Evolutionary conservation across 2,113 vertebrate species (phyloP).

Genomic region (Platycercus adscitus): DNA sequence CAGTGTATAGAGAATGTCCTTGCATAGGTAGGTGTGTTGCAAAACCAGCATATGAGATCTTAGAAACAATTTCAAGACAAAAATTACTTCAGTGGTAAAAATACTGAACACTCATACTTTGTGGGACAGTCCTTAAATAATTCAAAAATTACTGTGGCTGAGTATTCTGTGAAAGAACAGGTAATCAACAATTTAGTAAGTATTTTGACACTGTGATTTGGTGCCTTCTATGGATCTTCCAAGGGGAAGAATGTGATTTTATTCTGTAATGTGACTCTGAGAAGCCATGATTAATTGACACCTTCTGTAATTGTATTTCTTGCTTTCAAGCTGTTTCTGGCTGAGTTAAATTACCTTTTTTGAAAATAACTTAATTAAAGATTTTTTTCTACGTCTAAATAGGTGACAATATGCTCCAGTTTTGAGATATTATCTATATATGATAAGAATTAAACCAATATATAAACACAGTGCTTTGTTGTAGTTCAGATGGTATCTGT

Average conservation of each 20-base stretch:
- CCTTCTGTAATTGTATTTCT: not conserved
- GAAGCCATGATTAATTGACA: not conserved
- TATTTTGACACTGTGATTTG: not conserved
- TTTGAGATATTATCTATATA: not conserved
- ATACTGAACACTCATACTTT: not conserved
- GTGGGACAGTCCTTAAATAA: not conserved
- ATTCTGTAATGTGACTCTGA: not conserved
- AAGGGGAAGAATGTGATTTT: not conserved
- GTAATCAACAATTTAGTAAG: not conserved
- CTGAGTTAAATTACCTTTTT: not conserved
- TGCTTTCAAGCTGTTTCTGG: not conserved
- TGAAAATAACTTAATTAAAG: not conserved
- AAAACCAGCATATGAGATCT: not conserved
- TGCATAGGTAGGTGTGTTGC: not conserved
- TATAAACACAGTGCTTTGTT: not conserved
- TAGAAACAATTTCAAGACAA: not conserved
- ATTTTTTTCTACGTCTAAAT: not conserved
- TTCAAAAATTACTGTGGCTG: not conserved
- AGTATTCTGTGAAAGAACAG: not conserved
- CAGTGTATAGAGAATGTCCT: not conserved
- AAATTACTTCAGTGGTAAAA: not conserved
- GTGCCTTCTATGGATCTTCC: not conserved
- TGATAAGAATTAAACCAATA: not conserved
- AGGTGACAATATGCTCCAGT: not conserved
- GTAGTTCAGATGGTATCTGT: not conserved